Base-by-base conservation (phyloP, 1,140 invertebrate genomes). In the Nebria ingens region DNA sequence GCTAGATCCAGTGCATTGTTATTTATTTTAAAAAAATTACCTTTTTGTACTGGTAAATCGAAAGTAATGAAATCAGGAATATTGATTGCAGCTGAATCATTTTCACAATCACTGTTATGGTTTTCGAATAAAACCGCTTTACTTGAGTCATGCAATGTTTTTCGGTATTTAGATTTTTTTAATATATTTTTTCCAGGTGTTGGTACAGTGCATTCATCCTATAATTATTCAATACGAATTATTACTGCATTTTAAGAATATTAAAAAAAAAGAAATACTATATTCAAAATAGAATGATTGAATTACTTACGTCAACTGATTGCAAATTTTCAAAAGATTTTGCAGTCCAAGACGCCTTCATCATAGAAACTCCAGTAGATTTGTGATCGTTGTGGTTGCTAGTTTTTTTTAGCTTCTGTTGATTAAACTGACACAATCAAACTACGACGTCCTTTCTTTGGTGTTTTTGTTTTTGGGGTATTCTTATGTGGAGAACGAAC, bases 111-210 rank as follows among this genome's bases (percentile, higher is more conserved):
- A 9, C 9, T 17, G 9, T 45, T 17, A 49, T 58, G 25, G n/a
- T 59, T 58, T n/a, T 40, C 55, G 51, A 65, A 65, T 13, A 60
- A 51, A 13, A 65, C 63, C 1, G 63, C 58, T 50, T 65, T 65
- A 45, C 40, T 11, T 45, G 38, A 52, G 56, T 15, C 51, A 53
- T 25, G 56, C 55, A 12, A 40, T 11, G 62, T 60, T 53, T 61
- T 62, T 4, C 12, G 15, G 2, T 6, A 12, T n/a, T 58, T 54
- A 25, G 29, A 45, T 45, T 50, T 29, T n/a, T 65, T 65, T 13
- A 65, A 56, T 50, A 65, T 65, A 40, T 62, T 60, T 57, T 59
- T 63, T 23, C 51, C 56, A 15, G 60, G 63, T 21, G 63, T 63
- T 19, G 40, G 40, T 17, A 45, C 9, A 12, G 40, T 12, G 17